Evolutionary conservation across 1,140 invertebrate species (phyloP), one percentile per base, ranked within the genome.

Genomic region (Drosophila saltans): DNA sequence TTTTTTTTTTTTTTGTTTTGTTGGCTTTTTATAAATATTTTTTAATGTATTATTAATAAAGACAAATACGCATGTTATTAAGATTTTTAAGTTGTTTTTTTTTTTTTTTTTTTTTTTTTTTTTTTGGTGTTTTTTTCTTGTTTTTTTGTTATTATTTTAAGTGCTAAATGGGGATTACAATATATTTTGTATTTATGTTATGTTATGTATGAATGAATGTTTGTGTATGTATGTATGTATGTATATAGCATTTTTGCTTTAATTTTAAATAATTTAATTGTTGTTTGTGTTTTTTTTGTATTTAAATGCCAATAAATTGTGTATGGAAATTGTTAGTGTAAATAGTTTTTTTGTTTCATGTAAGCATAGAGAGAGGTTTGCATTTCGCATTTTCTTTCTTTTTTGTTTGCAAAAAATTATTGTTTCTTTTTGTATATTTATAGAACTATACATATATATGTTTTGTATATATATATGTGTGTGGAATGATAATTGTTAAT

Each of bases 61-160:
- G 84, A 89, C 84, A 89, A 83, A 84, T 89, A 89, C 56, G 83
- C 76, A 69, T 85, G 81, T 81, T 71, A 73, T 81, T 52, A 52
- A 48, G 45, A 26, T 52, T 26, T 9, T 48, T 48, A 45, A 55
- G 62, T 73, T 75, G 63, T 79, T 75, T 69, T 72, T 68, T 69
- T 75, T 72, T 79, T 66, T 56, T 68, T 41, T 78, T 45, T 78
- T 83, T 36, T 36, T 2, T 5, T 36, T 4, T 36, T 52, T 26
- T 3, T 48, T 48, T 45, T 60, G 65, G 69, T 75, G 60, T 80
- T 75, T 70, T 72, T 68, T 69, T 75, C 69, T 79, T 62, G 16
- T 30, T 62, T 56, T 68, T 40, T 78, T 45, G 69, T 83, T 66
- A 43, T 69, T 72, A 66, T 72, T 52, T 78, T 78, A 78, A 78